phyloP scores from a whole-genome alignment of 2,888 invertebrate species.

The Laothoe populi region DNA sequence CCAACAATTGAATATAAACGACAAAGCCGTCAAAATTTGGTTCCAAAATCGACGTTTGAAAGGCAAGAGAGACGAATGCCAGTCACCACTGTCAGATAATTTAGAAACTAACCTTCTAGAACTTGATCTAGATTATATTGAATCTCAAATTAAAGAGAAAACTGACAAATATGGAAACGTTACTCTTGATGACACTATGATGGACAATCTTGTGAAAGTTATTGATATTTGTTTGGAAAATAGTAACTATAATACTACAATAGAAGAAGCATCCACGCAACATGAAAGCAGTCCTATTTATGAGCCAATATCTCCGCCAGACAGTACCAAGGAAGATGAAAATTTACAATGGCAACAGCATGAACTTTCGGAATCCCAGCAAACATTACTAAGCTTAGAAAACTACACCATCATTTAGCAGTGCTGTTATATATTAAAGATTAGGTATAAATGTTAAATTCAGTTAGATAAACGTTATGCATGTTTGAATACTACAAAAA shows the following conservation, averaged over 20 bases:
- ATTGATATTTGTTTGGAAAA: slow-evolving; percentile 49
- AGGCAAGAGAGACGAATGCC: slow-evolving; percentile 70
- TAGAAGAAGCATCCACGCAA: slow-evolving; percentile 27
- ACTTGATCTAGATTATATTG: slow-evolving; percentile 50
- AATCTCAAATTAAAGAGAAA: slow-evolving; percentile 53
- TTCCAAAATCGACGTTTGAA: slow-evolving; percentile 91
- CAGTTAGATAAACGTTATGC: background rate
- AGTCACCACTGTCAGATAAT: slow-evolving; percentile 28
- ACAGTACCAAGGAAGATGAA: slow-evolving; percentile 40
- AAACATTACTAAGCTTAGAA: slow-evolving; percentile 48
- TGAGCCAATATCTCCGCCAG: slow-evolving; percentile 67
- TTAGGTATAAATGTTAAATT: background rate
- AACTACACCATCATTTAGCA: slow-evolving; percentile 4
- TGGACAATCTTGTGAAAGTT: slow-evolving; percentile 50
- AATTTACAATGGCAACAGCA: slow-evolving; percentile 35
- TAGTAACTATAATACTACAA: slow-evolving; percentile 28
- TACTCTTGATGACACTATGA: slow-evolving; percentile 53
- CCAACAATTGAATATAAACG: slow-evolving; percentile 84
- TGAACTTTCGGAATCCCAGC: slow-evolving; percentile 44
- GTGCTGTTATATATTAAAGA: background rate
- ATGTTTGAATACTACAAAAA: background rate
- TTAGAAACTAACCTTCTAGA: slow-evolving; percentile 32
- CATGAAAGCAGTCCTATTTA: slow-evolving; percentile 44
- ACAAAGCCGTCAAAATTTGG: slow-evolving; percentile 91
- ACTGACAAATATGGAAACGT: slow-evolving; percentile 59